These are phyloP conservation scores for Cephalophus harveyi DNA, from an alignment of 2,113 vertebrate species.

Conservation along the genomic window DNA sequence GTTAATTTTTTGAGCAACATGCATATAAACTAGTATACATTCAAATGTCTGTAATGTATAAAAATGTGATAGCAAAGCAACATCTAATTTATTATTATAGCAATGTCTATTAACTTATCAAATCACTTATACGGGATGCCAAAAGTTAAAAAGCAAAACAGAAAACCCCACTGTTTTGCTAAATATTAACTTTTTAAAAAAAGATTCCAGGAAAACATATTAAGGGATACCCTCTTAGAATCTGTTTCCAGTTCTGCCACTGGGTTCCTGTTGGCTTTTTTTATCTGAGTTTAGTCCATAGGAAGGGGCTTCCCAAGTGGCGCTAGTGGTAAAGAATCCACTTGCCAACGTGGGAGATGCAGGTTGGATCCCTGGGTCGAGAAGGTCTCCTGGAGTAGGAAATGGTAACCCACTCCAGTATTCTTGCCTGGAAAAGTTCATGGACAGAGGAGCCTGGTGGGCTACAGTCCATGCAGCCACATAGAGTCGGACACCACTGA, in stretches of 20 bases:
- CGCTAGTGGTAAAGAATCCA: neutral
- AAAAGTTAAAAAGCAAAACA: neutral
- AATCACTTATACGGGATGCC: neutral
- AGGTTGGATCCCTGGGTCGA: neutral
- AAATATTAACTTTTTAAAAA: neutral
- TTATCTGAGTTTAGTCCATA: neutral
- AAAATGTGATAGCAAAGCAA: neutral
- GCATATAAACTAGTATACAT: neutral
- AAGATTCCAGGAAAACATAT: neutral
- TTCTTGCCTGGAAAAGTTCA: neutral
- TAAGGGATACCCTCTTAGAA: neutral
- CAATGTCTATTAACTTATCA: neutral
- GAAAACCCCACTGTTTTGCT: neutral
- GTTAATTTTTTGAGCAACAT: slow-evolving; percentile 23
- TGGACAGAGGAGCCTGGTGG: neutral
- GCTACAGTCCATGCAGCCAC: neutral
- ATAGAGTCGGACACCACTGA: neutral
- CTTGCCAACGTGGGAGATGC: neutral
- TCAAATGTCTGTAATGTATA: neutral
- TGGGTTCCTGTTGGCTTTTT: neutral
- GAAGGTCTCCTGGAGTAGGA: neutral
- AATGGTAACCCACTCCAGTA: neutral
- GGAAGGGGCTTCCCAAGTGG: neutral
- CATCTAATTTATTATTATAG: neutral
- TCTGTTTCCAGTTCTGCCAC: neutral